A percentile compares a stretch with the other conserved stretches of the same genome.
Evolutionary conservation across 2,797 vertebrate genomes (phyloP).

Genomic region (Pachyuromys duprasi): DNA sequence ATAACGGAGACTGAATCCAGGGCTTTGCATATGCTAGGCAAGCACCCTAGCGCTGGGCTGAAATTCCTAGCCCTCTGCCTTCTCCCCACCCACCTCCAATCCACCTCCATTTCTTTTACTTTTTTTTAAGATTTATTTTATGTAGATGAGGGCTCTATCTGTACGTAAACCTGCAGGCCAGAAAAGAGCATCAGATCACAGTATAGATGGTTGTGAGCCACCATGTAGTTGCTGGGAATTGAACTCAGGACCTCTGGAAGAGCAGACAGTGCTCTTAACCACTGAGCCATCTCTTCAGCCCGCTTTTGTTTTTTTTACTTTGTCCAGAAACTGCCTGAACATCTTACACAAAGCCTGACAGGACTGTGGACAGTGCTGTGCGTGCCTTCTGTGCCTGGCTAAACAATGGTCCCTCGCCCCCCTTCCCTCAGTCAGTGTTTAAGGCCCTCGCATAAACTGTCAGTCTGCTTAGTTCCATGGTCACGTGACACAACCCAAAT

Average conservation of each 20-base stretch:
- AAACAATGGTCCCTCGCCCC: not conserved
- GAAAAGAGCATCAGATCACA: too few species aligned
- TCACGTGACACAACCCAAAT: fast-evolving
- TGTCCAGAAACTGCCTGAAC: not conserved
- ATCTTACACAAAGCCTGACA: not conserved
- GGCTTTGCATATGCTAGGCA: not conserved
- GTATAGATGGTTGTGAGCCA: too few species aligned
- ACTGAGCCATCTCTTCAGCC: too few species aligned
- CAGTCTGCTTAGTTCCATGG: not conserved
- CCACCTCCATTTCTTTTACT: not conserved
- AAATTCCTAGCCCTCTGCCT: not conserved
- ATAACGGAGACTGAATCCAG: not conserved
- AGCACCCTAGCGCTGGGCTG: not conserved
- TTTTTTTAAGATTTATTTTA: too few species aligned
- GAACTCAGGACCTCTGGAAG: too few species aligned
- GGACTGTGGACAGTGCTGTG: not conserved
- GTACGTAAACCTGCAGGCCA: too few species aligned
- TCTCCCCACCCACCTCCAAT: too few species aligned
- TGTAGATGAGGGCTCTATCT: too few species aligned
- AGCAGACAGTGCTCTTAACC: too few species aligned
- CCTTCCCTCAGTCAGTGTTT: not conserved
- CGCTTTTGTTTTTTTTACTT: not conserved
- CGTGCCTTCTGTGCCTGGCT: not conserved
- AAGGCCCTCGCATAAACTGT: not conserved
- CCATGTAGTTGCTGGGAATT: too few species aligned